Conservation (phyloP, 53 echinoderm and acorn worm species). For the Henricia sp. region DNA sequence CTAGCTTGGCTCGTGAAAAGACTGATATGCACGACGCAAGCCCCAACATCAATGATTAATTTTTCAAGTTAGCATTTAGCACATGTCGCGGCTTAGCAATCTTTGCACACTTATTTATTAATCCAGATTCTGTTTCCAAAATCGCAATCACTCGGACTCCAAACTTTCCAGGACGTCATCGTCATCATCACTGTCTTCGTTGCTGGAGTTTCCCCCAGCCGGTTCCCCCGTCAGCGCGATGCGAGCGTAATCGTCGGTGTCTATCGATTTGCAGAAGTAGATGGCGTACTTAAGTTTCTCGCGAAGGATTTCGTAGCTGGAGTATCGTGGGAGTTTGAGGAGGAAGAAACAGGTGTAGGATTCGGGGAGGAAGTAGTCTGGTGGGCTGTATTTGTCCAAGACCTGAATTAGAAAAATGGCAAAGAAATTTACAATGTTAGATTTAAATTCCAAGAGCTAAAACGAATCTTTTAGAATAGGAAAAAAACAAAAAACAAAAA, state of each 20-base stretch:
- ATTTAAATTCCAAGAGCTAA: not conserved
- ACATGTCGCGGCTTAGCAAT: too few species aligned
- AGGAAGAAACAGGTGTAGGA: conserved; percentile 99
- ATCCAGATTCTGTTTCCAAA: too few species aligned
- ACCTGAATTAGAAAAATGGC: too few species aligned
- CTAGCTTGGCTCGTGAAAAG: too few species aligned
- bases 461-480: not conserved
- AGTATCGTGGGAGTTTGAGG: conserved; percentile 95
- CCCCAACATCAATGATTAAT: too few species aligned
- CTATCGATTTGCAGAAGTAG: conserved; percentile 99
- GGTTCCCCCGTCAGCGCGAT: conserved; percentile 96
- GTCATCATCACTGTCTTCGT: conserved; percentile 88
- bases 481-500: not conserved
- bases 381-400: conserved; percentile 97
- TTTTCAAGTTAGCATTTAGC: too few species aligned
- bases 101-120: too few species aligned
- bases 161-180: conserved; percentile 40
- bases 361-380: conserved; percentile 97
- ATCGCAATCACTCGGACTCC: not conserved
- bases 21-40: too few species aligned
- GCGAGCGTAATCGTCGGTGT: conserved; percentile 98
- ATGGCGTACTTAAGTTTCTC: conserved; percentile 99
- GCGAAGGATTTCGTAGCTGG: conserved; percentile 86
- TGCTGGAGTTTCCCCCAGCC: conserved; percentile 86
- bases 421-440: too few species aligned